A percentile compares a stretch with the other conserved stretches of the same genome.
These are phyloP conservation scores for Pantherophis vulpinus DNA, from an alignment of 2,797 vertebrate genomes.

Conservation along the genomic window DNA sequence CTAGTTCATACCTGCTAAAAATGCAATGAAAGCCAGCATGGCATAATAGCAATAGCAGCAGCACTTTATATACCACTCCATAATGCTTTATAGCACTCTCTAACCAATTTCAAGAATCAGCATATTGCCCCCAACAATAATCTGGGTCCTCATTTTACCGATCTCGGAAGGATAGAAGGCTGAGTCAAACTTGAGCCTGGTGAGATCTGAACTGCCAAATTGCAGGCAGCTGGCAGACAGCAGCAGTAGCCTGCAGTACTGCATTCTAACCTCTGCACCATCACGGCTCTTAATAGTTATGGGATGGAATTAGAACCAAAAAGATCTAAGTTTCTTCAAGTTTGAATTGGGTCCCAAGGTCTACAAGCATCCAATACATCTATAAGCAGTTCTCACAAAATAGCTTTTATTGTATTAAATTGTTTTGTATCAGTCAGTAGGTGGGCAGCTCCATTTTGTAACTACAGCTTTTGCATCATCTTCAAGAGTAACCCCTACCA, in stretches of 20 bases:
- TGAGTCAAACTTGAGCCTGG: too few relatives aligned
- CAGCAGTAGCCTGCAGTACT: too few relatives aligned
- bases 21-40: neutral
- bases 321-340: neutral
- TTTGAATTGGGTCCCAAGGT: neutral
- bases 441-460: neutral
- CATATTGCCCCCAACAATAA: too few relatives aligned
- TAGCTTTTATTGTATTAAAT: neutral
- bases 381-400: neutral
- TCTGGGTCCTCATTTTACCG: too few relatives aligned
- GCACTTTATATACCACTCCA: too few relatives aligned
- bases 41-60: neutral
- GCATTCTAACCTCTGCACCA: too few relatives aligned
- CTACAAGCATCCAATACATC: neutral
- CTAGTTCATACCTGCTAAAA: neutral
- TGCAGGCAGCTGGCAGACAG: too few relatives aligned
- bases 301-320: neutral
- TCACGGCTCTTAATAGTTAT: neutral
- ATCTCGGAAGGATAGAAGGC: too few relatives aligned
- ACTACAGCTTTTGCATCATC: neutral
- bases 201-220: too few relatives aligned
- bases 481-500: neutral
- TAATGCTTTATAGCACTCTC: too few relatives aligned
- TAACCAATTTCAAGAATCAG: too few relatives aligned
- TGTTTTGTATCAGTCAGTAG: neutral